phyloP scores from a whole-genome alignment of 2,888 invertebrate genomes.

The Arctia plantaginis region DNA sequence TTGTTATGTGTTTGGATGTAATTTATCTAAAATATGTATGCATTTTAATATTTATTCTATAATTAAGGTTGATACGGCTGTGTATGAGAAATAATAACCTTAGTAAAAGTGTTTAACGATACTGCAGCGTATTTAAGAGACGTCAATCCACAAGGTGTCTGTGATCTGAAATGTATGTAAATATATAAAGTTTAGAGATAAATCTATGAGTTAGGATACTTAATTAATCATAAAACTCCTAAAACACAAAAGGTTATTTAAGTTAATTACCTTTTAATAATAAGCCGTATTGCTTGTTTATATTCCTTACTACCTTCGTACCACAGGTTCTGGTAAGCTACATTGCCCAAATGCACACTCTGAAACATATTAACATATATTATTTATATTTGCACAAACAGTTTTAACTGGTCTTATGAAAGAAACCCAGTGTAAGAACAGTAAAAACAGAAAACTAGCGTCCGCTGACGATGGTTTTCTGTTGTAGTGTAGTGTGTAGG shows the following conservation, averaged over 20 bases:
- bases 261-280: slow-evolving; percentile 51
- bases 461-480: no score
- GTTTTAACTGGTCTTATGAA: no score
- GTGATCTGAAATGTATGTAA: slow-evolving; percentile 45
- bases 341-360: slow-evolving; percentile 49
- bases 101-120: slow-evolving; percentile 53
- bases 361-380: slow-evolving; percentile 30
- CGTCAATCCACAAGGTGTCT: slow-evolving; percentile 52
- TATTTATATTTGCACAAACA: background rate
- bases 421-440: no score
- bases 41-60: no score
- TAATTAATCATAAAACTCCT: background rate
- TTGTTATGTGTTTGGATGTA: background rate
- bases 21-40: background rate
- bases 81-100: slow-evolving; percentile 41
- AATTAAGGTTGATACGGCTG: background rate
- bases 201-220: background rate
- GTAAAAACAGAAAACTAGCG: no score
- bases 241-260: background rate
- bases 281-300: slow-evolving; percentile 41
- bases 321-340: slow-evolving; percentile 51
- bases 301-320: slow-evolving; percentile 41
- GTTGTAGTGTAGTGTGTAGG: no score
- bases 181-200: background rate
- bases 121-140: slow-evolving; percentile 52